Evolutionary conservation across 2,113 vertebrate species (phyloP).

Genomic region (Sylvilagus bachmani): DNA sequence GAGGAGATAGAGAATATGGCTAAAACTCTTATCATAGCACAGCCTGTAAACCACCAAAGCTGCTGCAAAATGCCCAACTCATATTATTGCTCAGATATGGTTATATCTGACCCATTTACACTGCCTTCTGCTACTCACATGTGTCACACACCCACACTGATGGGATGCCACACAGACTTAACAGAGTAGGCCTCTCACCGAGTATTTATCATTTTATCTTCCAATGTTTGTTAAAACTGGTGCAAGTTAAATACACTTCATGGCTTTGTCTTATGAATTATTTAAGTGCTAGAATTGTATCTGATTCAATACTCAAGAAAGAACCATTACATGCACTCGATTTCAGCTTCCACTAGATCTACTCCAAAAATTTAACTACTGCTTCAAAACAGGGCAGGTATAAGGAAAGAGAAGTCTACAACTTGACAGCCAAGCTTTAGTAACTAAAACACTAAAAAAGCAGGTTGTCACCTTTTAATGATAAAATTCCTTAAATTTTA

Average conservation of each 20-base stretch:
- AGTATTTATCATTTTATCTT: background rate
- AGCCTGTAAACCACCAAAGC: background rate
- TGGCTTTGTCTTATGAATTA: background rate
- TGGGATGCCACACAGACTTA: background rate
- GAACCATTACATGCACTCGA: background rate
- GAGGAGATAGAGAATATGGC: background rate
- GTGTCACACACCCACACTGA: background rate
- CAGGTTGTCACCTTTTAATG: background rate
- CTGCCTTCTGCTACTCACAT: background rate
- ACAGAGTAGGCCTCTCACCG: background rate
- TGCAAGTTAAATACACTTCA: conserved; percentile 21
- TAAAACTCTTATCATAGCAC: background rate
- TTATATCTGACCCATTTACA: background rate
- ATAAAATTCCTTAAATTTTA: conserved; percentile 32
- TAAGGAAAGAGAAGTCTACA: background rate
- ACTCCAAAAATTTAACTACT: conserved; percentile 27
- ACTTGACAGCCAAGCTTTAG: background rate
- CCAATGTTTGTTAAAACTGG: background rate
- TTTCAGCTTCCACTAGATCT: conserved; percentile 13
- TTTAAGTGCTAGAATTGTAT: background rate
- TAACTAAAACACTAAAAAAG: conserved; percentile 40
- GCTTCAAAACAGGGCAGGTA: conserved; percentile 8
- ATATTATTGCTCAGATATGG: background rate
- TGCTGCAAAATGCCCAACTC: background rate
- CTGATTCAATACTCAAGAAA: background rate